Evolutionary conservation across 2,797 vertebrate species (phyloP), one percentile per base, ranked within the genome.

Genomic region (Sphenodon punctatus): DNA sequence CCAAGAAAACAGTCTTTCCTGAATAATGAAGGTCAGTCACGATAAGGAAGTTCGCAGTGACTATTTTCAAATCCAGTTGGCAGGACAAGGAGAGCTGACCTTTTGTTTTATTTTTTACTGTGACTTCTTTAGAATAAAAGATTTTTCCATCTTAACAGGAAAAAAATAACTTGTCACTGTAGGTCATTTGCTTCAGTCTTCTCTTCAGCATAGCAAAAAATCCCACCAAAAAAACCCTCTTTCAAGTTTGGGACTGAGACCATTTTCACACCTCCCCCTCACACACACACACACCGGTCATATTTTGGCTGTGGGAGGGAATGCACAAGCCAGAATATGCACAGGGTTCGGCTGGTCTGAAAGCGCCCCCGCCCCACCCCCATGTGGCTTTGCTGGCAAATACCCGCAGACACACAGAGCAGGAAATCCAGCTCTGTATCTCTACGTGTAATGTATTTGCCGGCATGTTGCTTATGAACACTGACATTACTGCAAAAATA

Each of bases 401-500:
- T n/a, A n/a, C n/a, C n/a, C n/a, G n/a, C n/a, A n/a, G n/a, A n/a
- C n/a, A n/a, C n/a, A n/a, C n/a, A n/a, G n/a, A n/a, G n/a, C n/a
- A n/a, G n/a, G n/a, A n/a, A n/a, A n/a, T n/a, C n/a, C n/a, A n/a
- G n/a, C n/a, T n/a, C n/a, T n/a, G n/a, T n/a, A n/a, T n/a, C n/a
- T n/a, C n/a, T n/a, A n/a, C n/a, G n/a, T n/a, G n/a, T 96, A 97
- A 96, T 96, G 96, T 96, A 96, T 94, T 94, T 93, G 83, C 86
- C 95, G 95, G 96, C 94, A 95, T 94, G 91, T 94, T 95, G 93
- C 92, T 95, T 95, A 92, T 85, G 92, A 94, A 95, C 92, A 96
- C 91, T 93, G 95, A 92, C 94, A 95, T 95, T 92, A 96, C 96
- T 96, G 96, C 95, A 92, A 93, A 96, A 96, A 97, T 96, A 97